Evolutionary conservation across 2,113 vertebrate genomes (phyloP).

Genomic region (Microtus ochrogaster): DNA sequence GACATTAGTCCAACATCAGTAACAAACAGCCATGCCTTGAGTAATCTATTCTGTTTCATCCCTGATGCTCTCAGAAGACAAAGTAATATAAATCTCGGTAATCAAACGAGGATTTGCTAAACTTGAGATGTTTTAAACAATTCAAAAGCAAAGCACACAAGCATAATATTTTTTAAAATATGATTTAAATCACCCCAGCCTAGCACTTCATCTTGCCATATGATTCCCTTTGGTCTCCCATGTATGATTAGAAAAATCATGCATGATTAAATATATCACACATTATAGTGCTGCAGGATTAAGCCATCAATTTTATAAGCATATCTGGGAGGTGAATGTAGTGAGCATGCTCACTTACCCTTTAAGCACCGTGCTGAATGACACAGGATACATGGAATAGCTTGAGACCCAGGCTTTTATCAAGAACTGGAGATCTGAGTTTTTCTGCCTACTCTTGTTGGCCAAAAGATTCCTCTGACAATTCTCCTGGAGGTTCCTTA

Average conservation of each 20-base stretch:
- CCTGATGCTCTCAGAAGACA: conserved; percentile 7
- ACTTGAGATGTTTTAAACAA: background rate
- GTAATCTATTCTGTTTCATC: background rate
- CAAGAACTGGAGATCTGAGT: background rate
- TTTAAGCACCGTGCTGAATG: background rate
- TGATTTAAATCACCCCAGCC: background rate
- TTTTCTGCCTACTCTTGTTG: background rate
- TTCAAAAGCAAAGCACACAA: conserved; percentile 25
- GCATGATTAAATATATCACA: background rate
- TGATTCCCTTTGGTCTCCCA: background rate
- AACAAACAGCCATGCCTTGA: conserved; percentile 1
- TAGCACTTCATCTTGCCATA: background rate
- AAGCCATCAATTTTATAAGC: background rate
- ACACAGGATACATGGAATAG: rapidly evolving
- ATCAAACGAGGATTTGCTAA: background rate
- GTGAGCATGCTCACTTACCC: background rate
- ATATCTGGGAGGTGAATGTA: background rate
- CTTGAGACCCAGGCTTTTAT: background rate
- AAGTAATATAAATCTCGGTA: background rate
- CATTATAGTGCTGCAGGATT: background rate
- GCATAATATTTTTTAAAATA: background rate
- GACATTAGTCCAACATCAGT: background rate
- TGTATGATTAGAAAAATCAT: background rate
- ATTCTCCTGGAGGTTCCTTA: background rate
- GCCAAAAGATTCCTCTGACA: background rate